Base-by-base conservation (phyloP, 2,888 invertebrate species). In the Bedellia somnulentella region DNA sequence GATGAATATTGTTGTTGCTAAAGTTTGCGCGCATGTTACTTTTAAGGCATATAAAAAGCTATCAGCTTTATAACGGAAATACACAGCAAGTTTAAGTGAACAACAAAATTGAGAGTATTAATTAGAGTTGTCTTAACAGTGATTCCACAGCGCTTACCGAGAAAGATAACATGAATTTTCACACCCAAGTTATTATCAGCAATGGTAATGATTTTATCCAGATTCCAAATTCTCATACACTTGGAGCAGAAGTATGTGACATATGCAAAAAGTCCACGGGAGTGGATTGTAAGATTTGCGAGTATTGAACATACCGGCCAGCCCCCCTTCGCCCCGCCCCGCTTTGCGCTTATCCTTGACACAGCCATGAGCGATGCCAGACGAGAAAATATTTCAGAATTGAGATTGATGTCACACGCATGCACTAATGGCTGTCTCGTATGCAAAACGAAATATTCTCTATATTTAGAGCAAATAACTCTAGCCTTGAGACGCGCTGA, bases 321-420 rank as follows among this genome's bases (percentile, higher is more conserved):
- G n/a, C n/a, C n/a, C n/a, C n/a, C n/a, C n/a, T n/a, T n/a, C n/a
- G n/a, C n/a, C n/a, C n/a, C n/a, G n/a, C n/a, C n/a, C n/a, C n/a
- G n/a, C n/a, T n/a, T n/a, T n/a, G n/a, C n/a, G n/a, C n/a, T n/a
- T n/a, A n/a, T n/a, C n/a, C n/a, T n/a, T n/a, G n/a, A n/a, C n/a
- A n/a, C n/a, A n/a, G n/a, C n/a, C n/a, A n/a, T n/a, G n/a, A n/a
- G 22, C 33, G 52, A 16, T 14, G 15, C 15, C 62, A 68, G 66
- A 70, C 70, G 52, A 59, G 70, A 73, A 73, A 73, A 75, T 70
- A 71, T 70, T 70, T 61, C 56, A 64, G 68, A 70, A 73, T 70
- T 71, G 68, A 73, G 71, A 73, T 73, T 64, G 68, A 75, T 75
- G 71, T 64, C 56, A 60, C 68, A 64, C 71, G 71, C 73, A 71